Evolutionary conservation across 1,140 invertebrate species (phyloP), one percentile per base, ranked within the genome.

Genomic region (Vanessa atalanta): DNA sequence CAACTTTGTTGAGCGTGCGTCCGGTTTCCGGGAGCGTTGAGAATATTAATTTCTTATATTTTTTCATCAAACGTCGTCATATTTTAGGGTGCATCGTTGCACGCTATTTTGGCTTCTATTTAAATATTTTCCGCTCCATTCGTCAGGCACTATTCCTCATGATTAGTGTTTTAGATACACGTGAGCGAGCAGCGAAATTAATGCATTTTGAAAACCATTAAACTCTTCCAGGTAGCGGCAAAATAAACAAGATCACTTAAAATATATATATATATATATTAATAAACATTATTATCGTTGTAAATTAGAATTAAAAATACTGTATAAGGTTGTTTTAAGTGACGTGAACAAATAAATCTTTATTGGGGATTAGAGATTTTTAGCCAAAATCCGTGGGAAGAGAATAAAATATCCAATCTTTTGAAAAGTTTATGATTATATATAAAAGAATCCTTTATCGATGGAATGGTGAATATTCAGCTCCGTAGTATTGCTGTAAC

Each of bases 41-140:
- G 83, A 90, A 90, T 91, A 82, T 90, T 86, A 88, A 88, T 91
- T 89, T 88, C 81, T 83, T 72, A 12, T 67, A 65, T 81, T 83
- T 86, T 88, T 88, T 83, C 71, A 79, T 81, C 68, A 75, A 85
- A 60, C 23, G 23, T 60, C 76, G 80, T 80, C 82, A 92, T 92
- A 93, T 89, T 90, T 92, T 89, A 90, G 83, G 77, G 80, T 83
- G 80, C 78, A 76, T 70, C 75, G 72, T 81, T 80, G 82, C 82
- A 89, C 84, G 85, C 82, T 91, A 87, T 90, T 93, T 84, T 87
- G 80, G 78, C 86, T 90, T 90, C 86, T 85, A 93, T 93, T 93
- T 91, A 91, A 90, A 91, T 88, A 93, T 93, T 93, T 93, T 93
- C 88, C 85, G 88, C 79, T 88, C 76, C 91, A 93, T 93, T 93